Conservation (phyloP, 2,113 vertebrate genomes). For the Apteryx owenii region DNA sequence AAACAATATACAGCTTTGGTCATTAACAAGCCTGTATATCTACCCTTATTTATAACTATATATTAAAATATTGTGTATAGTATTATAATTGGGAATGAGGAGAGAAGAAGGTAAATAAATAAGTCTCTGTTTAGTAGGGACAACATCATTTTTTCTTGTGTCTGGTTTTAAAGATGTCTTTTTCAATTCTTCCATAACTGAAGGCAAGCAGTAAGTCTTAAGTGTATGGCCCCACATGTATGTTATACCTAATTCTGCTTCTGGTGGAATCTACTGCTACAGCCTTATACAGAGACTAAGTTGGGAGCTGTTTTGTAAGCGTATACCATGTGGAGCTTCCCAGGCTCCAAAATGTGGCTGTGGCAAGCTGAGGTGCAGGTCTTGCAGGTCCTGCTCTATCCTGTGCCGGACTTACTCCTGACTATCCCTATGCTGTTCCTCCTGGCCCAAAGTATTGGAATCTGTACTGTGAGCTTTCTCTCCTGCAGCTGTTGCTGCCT, state of each 20-base stretch:
- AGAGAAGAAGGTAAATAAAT: background rate
- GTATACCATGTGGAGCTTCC: rapidly evolving
- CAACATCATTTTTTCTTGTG: background rate
- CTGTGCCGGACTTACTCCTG: background rate
- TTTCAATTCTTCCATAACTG: background rate
- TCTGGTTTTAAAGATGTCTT: background rate
- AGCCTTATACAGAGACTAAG: background rate
- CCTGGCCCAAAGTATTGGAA: background rate
- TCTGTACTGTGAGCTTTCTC: background rate
- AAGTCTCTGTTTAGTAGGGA: background rate
- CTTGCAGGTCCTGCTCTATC: background rate
- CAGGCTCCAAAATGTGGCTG: background rate
- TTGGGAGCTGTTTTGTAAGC: background rate
- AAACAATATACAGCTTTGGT: background rate
- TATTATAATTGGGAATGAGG: background rate
- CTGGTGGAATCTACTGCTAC: background rate
- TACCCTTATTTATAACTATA: background rate
- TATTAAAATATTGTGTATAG: background rate
- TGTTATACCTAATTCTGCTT: background rate
- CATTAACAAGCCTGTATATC: background rate
- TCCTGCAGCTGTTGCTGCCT: background rate
- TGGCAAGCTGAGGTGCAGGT: background rate
- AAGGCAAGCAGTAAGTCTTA: background rate
- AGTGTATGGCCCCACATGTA: background rate
- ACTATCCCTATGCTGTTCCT: background rate